Conservation (phyloP, 2,888 invertebrate genomes). For the Eucera pruinosa region DNA sequence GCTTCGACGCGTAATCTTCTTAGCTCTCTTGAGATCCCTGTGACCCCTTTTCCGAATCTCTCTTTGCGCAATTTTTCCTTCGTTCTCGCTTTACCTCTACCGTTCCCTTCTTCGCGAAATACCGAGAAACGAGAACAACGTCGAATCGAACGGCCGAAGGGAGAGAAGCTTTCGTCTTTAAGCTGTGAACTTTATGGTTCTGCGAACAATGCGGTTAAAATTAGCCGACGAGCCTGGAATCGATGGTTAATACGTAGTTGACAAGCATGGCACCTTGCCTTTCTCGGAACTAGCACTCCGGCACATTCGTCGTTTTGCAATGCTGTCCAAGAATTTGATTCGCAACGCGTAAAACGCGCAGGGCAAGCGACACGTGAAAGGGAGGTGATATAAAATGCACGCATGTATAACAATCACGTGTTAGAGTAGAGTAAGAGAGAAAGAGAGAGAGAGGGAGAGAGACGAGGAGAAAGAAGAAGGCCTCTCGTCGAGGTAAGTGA, state of each 20-base stretch:
- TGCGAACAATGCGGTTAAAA: background rate
- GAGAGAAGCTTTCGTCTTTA: background rate
- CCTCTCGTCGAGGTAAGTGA: constrained; percentile 57
- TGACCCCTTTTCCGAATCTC: constrained; percentile 61
- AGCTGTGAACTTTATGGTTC: background rate
- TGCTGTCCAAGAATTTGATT: background rate
- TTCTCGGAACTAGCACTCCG: background rate
- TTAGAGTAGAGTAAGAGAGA: constrained; percentile 32
- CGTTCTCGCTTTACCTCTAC: background rate
- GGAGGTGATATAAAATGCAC: constrained; percentile 49
- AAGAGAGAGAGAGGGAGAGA: background rate
- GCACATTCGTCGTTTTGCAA: background rate
- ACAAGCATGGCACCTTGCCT: background rate
- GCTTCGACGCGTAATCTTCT: constrained; percentile 59
- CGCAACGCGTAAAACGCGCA: too few relatives aligned
- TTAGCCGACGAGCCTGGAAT: background rate
- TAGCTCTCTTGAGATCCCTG: constrained; percentile 52
- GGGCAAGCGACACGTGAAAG: too few relatives aligned
- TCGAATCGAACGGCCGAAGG: constrained; percentile 2
- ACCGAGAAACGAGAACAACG: background rate
- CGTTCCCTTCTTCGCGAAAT: background rate
- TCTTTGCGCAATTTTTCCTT: too few relatives aligned
- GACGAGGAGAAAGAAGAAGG: constrained; percentile 41
- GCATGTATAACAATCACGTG: constrained; percentile 68
- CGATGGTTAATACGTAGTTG: background rate